Evolutionary conservation across 2,113 vertebrate genomes (phyloP), one percentile per base, ranked within the genome.

Genomic region (Dermatemys mawii): DNA sequence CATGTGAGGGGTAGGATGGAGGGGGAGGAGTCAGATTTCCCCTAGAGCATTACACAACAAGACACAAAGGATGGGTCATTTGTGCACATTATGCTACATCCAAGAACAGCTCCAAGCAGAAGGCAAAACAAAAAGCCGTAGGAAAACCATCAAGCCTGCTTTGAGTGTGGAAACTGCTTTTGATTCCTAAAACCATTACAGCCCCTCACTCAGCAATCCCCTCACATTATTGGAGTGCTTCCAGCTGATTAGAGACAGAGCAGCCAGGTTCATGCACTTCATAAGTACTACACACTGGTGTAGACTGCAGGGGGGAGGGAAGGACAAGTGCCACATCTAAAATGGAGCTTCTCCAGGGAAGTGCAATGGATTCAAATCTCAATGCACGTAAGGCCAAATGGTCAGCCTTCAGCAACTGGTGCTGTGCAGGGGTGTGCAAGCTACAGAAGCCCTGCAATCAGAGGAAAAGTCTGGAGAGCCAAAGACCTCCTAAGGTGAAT

Each of bases 131-230:
- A 97, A 97, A 90, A 93, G 94, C 93, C 92, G 83, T 78, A 93
- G 83, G 83, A 29, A 73, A n/a, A 85, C 73, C 73, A 63, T 11
- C 35, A 70, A 73, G 87, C 63, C 93, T 87, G 81, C 17, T 32
- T 86, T 92, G 81, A 96, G 86, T 90, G 95, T 83, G 87, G 35
- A 60, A 0, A 26, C 90, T 83, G 89, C 87, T 55, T 82, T 97
- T 97, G 92, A 93, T 91, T 95, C 85, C 84, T 92, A 90, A 94
- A 96, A 92, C 93, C 96, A 94, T 90, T 88, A 82, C 35, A 95
- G 91, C 38, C 87, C 32, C 87, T 78, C 19, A 0, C 85, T 89
- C 79, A 75, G 78, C 88, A 96, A 90, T 67, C 87, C 22, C 8
- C 90, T 95, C 50, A 89, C 93, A 80, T 90, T 91, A 79, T 4